phyloP scores from a whole-genome alignment of 2,797 vertebrate genomes.

The Tamandua tetradactyla region DNA sequence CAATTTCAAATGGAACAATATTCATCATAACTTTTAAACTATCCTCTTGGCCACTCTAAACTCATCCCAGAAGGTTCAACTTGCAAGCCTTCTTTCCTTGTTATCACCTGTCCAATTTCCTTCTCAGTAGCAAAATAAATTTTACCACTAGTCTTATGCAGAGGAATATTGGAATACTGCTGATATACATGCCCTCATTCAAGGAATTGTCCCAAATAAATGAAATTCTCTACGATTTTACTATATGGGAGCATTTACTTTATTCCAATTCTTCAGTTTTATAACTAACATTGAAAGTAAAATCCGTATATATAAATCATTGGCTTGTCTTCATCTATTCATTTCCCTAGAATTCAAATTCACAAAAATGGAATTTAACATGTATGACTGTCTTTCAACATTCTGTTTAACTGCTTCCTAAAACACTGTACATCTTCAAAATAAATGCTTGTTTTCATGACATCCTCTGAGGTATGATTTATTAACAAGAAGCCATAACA shows the following conservation, averaged over 20 bases:
- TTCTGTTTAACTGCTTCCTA: constrained; percentile 48
- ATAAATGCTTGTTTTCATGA: constrained; percentile 20
- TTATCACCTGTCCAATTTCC: too few species aligned
- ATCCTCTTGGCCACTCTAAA: background rate
- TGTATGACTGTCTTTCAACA: constrained; percentile 29
- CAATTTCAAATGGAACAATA: background rate
- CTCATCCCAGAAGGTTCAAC: background rate
- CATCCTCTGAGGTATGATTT: background rate
- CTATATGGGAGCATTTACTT: background rate
- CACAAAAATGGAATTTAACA: constrained; percentile 12
- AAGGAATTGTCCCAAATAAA: constrained; percentile 20
- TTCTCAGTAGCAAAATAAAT: too few species aligned
- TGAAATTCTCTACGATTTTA: background rate
- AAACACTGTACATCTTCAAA: constrained; percentile 41
- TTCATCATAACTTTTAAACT: background rate
- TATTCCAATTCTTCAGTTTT: constrained; percentile 14
- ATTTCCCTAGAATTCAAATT: constrained; percentile 53
- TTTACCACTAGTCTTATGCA: too few species aligned
- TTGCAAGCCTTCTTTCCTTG: background rate
- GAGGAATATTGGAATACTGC: too few species aligned
- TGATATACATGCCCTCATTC: too few species aligned
- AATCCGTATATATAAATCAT: background rate
- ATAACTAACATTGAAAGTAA: background rate
- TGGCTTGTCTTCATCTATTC: background rate
- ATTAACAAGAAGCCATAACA: background rate